phyloP scores from a whole-genome alignment of 1,140 invertebrate genomes.

The Colletes gigas region DNA sequence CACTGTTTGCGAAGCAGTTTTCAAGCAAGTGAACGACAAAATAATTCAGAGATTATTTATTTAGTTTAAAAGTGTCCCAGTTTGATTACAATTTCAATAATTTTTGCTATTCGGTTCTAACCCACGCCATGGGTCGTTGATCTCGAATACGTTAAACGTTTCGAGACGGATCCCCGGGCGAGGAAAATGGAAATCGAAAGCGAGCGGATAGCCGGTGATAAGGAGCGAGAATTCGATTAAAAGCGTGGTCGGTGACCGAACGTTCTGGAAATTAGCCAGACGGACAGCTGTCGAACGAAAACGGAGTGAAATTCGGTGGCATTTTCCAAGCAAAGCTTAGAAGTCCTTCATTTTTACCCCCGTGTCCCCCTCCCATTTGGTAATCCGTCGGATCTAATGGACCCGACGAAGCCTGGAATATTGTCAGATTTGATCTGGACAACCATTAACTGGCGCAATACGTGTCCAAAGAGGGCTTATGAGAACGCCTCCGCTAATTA shows the following conservation, averaged over 20 bases:
- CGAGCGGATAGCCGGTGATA: neutral
- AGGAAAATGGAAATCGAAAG: conserved; percentile 26
- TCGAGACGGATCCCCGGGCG: neutral
- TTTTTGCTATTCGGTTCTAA: too few species aligned
- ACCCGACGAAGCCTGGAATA: conserved; percentile 5
- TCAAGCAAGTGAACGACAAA: too few species aligned
- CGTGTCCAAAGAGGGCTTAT: neutral
- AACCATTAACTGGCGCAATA: conserved; percentile 40
- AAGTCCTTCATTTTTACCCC: neutral
- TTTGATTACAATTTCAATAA: too few species aligned
- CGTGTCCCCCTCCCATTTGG: rapidly evolving
- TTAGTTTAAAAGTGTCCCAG: too few species aligned
- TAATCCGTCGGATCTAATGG: neutral
- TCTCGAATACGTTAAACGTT: too few species aligned
- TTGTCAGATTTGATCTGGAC: conserved; percentile 30
- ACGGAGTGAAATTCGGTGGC: conserved; percentile 21
- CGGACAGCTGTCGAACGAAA: neutral
- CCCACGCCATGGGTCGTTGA: too few species aligned
- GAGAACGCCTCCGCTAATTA: conserved; percentile 51
- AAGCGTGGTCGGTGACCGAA: conserved; percentile 36
- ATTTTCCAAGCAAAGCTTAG: conserved; percentile 26
- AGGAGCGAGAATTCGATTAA: conserved; percentile 49
- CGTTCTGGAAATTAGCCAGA: conserved; percentile 51
- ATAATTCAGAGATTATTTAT: too few species aligned
- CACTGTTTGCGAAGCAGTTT: too few species aligned